Evolutionary conservation across 2,888 invertebrate genomes (phyloP).

Genomic region (Hirtodrosophila confusa): DNA sequence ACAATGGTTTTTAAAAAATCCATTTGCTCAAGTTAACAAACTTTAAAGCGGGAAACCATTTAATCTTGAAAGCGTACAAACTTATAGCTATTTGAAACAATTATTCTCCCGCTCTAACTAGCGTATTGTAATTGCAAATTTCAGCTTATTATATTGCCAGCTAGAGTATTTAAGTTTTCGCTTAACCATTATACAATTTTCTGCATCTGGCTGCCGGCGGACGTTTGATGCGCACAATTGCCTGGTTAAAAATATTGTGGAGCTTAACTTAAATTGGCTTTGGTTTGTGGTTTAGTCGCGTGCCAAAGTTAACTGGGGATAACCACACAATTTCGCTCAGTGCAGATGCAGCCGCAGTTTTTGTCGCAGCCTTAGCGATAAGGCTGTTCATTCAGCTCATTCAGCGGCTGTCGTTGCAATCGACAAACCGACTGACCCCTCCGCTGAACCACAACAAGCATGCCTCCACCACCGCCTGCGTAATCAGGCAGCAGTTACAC

Average conservation of each 20-base stretch:
- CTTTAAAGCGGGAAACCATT: too few relatives aligned
- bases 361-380: conserved; percentile 22
- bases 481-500: conserved; percentile 47
- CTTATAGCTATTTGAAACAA: too few relatives aligned
- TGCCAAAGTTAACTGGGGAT: conserved; percentile 25
- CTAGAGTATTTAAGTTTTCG: conserved; percentile 15
- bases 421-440: conserved; percentile 54
- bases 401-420: conserved; percentile 41
- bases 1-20: too few relatives aligned
- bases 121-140: too few relatives aligned
- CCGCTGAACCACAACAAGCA: conserved; percentile 35
- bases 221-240: conserved; percentile 16
- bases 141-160: too few relatives aligned
- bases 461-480: background rate
- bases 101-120: too few relatives aligned
- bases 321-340: conserved; percentile 46
- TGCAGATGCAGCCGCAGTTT: conserved; percentile 27
- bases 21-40: too few relatives aligned
- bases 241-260: conserved; percentile 30
- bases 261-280: conserved; percentile 50
- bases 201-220: too few relatives aligned
- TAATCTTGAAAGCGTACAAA: too few relatives aligned
- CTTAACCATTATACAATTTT: background rate
- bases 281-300: conserved; percentile 45
- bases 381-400: conserved; percentile 39